These are phyloP conservation scores for Aspidiotus rigidus DNA, from an alignment of 2,888 invertebrate species.

Conservation along the genomic window DNA sequence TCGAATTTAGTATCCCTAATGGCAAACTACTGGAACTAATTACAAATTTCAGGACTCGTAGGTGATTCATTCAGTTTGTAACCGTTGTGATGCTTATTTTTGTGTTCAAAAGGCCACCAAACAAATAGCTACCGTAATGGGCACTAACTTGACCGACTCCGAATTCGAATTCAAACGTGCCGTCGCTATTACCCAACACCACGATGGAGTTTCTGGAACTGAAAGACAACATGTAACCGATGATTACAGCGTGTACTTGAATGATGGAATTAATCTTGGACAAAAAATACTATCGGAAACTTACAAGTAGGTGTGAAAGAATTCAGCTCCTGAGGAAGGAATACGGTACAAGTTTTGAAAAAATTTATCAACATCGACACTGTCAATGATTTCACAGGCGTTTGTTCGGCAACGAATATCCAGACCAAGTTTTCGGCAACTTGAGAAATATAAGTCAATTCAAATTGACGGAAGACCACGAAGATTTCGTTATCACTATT, in stretches of 20 bases:
- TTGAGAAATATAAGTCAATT: constrained; percentile 71
- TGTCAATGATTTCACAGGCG: constrained; percentile 15
- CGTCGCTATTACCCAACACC: constrained; percentile 36
- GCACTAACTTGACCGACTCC: constrained; percentile 34
- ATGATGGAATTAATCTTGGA: constrained; percentile 32
- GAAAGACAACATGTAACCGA: constrained; percentile 37
- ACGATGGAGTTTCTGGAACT: constrained; percentile 36
- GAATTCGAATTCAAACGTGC: constrained; percentile 34
- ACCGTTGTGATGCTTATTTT: neutral
- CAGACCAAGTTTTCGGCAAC: constrained; percentile 46
- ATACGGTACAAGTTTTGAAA: neutral
- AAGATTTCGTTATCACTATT: constrained; percentile 60
- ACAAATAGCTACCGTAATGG: constrained; percentile 35
- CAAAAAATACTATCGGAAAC: constrained; percentile 34
- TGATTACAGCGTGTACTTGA: constrained; percentile 35
- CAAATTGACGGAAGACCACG: constrained; percentile 51
- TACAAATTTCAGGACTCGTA: no score
- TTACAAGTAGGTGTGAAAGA: constrained; percentile 33
- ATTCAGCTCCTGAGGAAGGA: neutral
- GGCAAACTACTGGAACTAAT: no score
- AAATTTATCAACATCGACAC: no score
- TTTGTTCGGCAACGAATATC: constrained; percentile 34
- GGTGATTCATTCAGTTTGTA: no score
- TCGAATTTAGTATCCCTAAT: no score
- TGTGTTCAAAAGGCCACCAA: constrained; percentile 35